Conservation (phyloP, 2,797 vertebrate species). For the Pristis pectinata region DNA sequence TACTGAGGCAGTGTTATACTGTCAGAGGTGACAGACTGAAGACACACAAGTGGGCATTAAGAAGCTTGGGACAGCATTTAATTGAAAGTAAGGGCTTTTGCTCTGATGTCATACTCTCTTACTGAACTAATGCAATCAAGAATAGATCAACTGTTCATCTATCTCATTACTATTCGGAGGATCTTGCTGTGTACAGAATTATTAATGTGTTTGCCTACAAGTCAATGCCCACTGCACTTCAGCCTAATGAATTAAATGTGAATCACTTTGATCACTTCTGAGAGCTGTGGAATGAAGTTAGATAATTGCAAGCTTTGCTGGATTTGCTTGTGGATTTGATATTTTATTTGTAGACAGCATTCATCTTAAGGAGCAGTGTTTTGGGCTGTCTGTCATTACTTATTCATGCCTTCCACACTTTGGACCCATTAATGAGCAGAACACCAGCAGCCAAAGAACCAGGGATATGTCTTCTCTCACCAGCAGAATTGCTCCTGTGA, state of each 20-base stretch:
- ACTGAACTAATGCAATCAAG: not conserved
- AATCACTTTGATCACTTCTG: not conserved
- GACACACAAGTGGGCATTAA: too few relatives aligned
- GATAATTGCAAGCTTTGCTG: not conserved
- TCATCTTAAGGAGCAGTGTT: not conserved
- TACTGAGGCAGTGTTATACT: not conserved
- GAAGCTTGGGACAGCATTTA: not conserved
- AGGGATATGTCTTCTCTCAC: not conserved
- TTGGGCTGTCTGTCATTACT: not conserved
- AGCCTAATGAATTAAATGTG: not conserved
- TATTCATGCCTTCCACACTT: not conserved
- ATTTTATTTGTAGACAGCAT: not conserved
- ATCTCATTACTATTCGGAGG: not conserved
- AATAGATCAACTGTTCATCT: not conserved
- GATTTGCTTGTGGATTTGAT: not conserved
- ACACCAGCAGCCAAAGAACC: not conserved
- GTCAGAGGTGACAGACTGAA: too few relatives aligned
- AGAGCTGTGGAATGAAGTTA: not conserved
- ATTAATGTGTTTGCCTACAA: not conserved
- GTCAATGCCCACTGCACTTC: not conserved
- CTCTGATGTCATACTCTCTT: not conserved
- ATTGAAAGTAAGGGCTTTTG: not conserved
- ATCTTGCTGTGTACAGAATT: not conserved
- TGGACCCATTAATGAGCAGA: conserved; percentile 13
- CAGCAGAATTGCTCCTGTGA: not conserved